These are phyloP conservation scores for Hydrochoerus hydrochaeris DNA, from an alignment of 2,113 vertebrate genomes.

Conservation along the genomic window DNA sequence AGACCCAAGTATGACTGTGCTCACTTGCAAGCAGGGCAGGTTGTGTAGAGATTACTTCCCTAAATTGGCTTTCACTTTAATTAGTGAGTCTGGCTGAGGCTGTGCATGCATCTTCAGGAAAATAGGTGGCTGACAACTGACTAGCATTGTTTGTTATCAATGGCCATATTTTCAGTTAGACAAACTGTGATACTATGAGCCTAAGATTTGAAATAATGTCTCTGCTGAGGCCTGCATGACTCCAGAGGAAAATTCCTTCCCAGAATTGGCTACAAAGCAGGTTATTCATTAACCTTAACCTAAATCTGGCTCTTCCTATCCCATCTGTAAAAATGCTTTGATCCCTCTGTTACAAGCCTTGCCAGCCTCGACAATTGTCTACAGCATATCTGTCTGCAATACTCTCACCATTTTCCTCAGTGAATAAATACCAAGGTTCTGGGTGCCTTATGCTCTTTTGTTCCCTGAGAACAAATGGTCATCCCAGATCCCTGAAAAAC, in stretches of 20 bases:
- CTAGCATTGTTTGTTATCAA: not conserved
- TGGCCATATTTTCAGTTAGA: not conserved
- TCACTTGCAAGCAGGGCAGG: not conserved
- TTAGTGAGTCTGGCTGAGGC: not conserved
- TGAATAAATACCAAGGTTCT: not conserved
- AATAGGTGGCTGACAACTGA: not conserved
- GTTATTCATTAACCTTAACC: not conserved
- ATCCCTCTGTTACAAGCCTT: not conserved
- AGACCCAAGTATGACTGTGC: not conserved
- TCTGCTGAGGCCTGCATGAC: not conserved
- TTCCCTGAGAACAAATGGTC: not conserved
- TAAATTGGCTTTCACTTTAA: not conserved
- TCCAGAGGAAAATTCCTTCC: not conserved
- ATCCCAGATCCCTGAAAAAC: not conserved
- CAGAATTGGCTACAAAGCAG: not conserved
- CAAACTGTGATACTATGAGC: not conserved
- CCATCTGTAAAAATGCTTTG: not conserved
- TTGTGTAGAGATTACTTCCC: not conserved
- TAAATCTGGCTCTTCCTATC: not conserved
- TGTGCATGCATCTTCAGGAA: not conserved
- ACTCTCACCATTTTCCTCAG: not conserved
- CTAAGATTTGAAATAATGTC: not conserved
- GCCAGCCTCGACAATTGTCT: not conserved
- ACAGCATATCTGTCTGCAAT: not conserved
- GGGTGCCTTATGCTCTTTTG: not conserved